Evolutionary conservation across 2,797 vertebrate genomes (phyloP), one percentile per base, ranked within the genome.

Genomic region (Pipistrellus nathusii): DNA sequence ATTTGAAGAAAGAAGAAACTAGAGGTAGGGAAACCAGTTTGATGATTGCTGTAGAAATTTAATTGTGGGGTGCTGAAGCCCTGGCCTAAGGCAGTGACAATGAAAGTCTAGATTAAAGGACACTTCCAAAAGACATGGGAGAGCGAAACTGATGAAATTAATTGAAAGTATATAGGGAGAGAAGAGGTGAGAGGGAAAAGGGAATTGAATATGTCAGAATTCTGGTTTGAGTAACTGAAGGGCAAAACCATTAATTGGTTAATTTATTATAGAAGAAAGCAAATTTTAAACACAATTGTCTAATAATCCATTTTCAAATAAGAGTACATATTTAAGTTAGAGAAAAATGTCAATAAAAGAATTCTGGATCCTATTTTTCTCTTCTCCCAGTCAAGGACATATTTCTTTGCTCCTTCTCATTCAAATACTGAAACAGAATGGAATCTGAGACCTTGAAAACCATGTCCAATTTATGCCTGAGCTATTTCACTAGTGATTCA

Each of bases 261-360:
- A 69, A 77, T 12, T 80, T 83, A 86, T 76, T 62, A 80, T 1
- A 53, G 41, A 27, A 95, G 57, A 90, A 94, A 75, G 5, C 27
- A 92, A 69, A 80, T 81, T 68, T 30, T 75, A 94, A 92, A 44
- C 8, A 41, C 23, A 89, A 17, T 32, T n/a, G 3, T 62, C 55
- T 89, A 88, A 69, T 46, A 84, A 89, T 93, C 48, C 59, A 71
- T 94, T 88, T 94, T 73, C 32, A 87, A 25, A 71, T 38, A 68
- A 35, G 18, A 84, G 51, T n/a, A 71, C 41, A 91, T 53, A 88
- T 55, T 69, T 93, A 95, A 96, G 91, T 78, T 38, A 94, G 48
- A 77, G 38, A 81, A 77, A 88, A 30, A 86, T 35, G 8, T 66
- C 32, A 64, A 27, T 75, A 62, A 86, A 55, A 66, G 30, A 27